Evolutionary conservation across 1,140 invertebrate genomes (phyloP), one percentile per base, ranked within the genome.

Genomic region (Leptoteleia sp.): DNA sequence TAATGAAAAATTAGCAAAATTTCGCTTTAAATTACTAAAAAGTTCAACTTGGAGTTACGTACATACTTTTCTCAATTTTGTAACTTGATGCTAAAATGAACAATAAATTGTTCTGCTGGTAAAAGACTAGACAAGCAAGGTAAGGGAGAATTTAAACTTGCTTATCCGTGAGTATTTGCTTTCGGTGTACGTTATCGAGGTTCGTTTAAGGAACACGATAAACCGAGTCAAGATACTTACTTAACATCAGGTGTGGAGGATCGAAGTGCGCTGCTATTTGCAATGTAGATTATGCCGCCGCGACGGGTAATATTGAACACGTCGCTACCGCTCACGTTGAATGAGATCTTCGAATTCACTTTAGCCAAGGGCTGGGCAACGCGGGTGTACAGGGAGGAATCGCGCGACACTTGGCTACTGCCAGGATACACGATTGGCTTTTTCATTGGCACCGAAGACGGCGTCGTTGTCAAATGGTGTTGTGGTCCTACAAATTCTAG

Each of bases 281-380:
- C 76, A 0, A 93, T 90, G 77, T 90, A 93, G 12, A 93, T 71
- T 47, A 93, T 93, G 0, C 92, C 92, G 25, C 87, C 90, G 0
- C 42, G 83, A 4, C 75, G 40, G 0, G 92, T 93, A 7, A 93
- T 87, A 27, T 88, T 88, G 76, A 93, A 92, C 4, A 90, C 88
- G 4, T 48, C 59, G 4, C 83, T 83, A 2, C 83, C 82, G 4
- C 71, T 40, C 7, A 87, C 33, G 50, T 5, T 71, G 42, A 89
- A 89, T 17, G 38, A 64, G 13, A 84, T 61, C 4, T 75, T 84
- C 42, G 79, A 50, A 70, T 72, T 82, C 13, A 75, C 78, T 37
- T 84, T 84, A 19, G 22, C 61, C 0, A 35, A 42, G 1, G 88
- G 88, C 52, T 87, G 84, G n/a, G 83, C 81, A 3, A 90, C 59